Evolutionary conservation across 2,888 invertebrate genomes (phyloP), one percentile per base, ranked within the genome.

Genomic region (Schizaphis graminum): DNA sequence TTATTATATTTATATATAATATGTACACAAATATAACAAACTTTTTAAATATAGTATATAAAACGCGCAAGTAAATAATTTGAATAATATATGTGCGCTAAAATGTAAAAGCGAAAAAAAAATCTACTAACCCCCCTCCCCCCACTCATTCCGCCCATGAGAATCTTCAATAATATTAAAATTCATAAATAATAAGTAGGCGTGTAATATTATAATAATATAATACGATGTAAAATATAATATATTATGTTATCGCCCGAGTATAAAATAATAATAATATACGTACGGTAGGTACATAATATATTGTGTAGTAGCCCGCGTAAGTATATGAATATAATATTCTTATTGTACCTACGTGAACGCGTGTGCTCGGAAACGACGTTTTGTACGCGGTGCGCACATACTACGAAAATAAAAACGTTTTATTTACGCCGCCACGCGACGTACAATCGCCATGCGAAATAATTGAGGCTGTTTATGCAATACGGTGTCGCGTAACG

Each of bases 391-490:
- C 57, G n/a, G 35, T n/a, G 28, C 16, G 16, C 21, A 21, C 21
- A 67, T 67, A 44, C 41, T 44, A 53, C 57, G 7, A 89, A 89
- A 44, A 89, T 28, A 24, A 61, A 90, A 90, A 35, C 47, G 67
- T 91, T 91, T 77, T 84, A 21, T 91, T 91, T 41, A 91, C 41
- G 35, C 35, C 84, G 41, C 16, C n/a, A 28, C 24, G 41, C 41
- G 56, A 7, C 89, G 28, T 28, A 35, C 35, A 67, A 47, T 47
- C 28, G 11, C 28, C n/a, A 44, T 35, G 41, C 41, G 91, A 56
- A 91, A 91, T 91, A 91, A 91, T 84, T 44, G 91, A 84, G 53
- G 53, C 91, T 84, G 26, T 91, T 91, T 57, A 28, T 41, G 53
- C 91, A 91, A 91, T 41, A 91, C 41, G 91, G 91, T 41, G 91